Evolutionary conservation across 2,797 vertebrate genomes (phyloP).

Genomic region (Harpagifer antarcticus): DNA sequence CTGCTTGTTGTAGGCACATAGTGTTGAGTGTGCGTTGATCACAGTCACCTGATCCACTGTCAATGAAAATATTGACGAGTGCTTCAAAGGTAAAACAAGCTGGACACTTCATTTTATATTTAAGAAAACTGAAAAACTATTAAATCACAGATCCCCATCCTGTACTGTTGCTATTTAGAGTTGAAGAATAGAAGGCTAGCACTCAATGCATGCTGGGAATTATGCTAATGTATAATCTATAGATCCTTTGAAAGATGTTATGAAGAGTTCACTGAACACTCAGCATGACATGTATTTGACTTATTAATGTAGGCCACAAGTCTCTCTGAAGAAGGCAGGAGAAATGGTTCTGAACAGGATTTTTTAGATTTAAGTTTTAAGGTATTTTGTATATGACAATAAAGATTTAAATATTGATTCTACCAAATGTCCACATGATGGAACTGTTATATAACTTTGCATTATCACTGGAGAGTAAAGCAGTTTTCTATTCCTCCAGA

Average conservation of each 20-base stretch:
- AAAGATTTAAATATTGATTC: background rate
- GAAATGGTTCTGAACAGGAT: no score
- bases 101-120: background rate
- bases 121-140: background rate
- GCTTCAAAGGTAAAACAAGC: background rate
- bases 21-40: background rate
- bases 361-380: no score
- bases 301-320: no score
- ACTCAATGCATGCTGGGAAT: no score
- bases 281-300: no score
- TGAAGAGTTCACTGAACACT: no score
- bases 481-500: constrained; percentile 40
- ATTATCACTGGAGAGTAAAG: background rate
- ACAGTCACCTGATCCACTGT: background rate
- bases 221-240: no score
- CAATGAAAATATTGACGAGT: background rate
- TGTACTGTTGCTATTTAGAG: background rate
- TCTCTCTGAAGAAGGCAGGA: no score
- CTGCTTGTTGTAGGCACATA: background rate
- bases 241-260: no score
- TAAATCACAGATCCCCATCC: background rate
- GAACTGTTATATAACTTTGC: background rate
- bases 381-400: background rate
- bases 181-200: background rate
- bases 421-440: background rate